These are phyloP conservation scores for Bambusicola thoracicus DNA, from an alignment of 2,113 vertebrate genomes.

Conservation along the genomic window DNA sequence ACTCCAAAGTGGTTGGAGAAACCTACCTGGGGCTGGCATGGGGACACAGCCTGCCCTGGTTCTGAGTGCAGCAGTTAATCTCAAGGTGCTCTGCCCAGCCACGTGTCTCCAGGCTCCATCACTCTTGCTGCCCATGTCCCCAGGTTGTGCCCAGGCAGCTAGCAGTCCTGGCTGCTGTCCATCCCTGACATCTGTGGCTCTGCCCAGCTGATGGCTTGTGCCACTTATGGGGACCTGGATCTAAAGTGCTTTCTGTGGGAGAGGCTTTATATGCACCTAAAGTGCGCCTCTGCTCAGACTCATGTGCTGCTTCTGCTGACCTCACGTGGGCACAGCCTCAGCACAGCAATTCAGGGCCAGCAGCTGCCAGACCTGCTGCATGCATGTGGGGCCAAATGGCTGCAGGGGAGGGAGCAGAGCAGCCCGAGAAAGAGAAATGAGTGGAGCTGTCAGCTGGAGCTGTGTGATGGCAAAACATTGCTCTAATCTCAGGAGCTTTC, in stretches of 20 bases:
- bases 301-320: background rate
- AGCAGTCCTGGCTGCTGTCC: background rate
- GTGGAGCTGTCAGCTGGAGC: background rate
- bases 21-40: background rate
- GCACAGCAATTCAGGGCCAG: background rate
- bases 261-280: background rate
- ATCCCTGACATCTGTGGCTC: background rate
- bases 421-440: background rate
- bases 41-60: accelerated
- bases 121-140: accelerated
- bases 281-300: background rate
- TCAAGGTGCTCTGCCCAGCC: background rate
- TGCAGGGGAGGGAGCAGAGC: background rate
- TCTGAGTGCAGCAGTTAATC: accelerated
- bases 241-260: background rate
- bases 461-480: background rate
- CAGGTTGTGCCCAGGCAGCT: background rate
- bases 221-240: accelerated
- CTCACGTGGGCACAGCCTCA: accelerated
- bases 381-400: accelerated
- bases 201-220: background rate
- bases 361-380: accelerated
- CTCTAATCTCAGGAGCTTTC: background rate
- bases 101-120: accelerated
- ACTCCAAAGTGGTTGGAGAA: accelerated